Conservation (phyloP, 2,113 vertebrate genomes). For the Halichoeres trimaculatus region DNA sequence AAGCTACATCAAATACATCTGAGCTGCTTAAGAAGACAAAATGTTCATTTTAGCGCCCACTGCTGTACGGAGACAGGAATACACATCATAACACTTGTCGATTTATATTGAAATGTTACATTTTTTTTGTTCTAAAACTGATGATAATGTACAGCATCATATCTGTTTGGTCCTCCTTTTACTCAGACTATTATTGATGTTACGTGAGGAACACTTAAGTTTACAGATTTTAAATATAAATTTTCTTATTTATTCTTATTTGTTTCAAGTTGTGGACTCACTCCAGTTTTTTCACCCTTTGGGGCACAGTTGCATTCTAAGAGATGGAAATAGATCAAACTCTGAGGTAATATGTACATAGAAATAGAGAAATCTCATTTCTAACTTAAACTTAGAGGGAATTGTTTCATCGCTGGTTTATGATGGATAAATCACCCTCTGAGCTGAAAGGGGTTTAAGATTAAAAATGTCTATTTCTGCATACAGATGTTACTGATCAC, state of each 20-base stretch:
- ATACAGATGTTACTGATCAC: conserved; percentile 42
- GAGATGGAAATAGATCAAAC: conserved; percentile 10
- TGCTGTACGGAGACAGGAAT: conserved; percentile 64
- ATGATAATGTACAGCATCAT: conserved; percentile 44
- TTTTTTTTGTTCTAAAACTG: conserved; percentile 32
- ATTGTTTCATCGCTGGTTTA: conserved; percentile 24
- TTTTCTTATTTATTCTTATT: conserved; percentile 21
- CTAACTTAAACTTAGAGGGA: conserved; percentile 4
- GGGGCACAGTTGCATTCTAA: background rate
- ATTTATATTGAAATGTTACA: conserved; percentile 24
- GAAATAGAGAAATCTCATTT: conserved; percentile 27
- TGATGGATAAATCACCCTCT: conserved; percentile 25
- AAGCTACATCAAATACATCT: conserved; percentile 21
- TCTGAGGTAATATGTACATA: conserved; percentile 25
- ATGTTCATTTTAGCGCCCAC: conserved; percentile 23
- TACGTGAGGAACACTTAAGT: conserved; percentile 29
- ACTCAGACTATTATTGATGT: conserved; percentile 31
- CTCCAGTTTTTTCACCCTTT: background rate
- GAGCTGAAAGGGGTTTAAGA: conserved; percentile 28
- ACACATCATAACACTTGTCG: conserved; percentile 37
- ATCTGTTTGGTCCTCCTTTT: conserved; percentile 22
- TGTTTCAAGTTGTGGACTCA: conserved; percentile 21
- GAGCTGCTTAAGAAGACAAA: conserved; percentile 26
- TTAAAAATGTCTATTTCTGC: conserved; percentile 45
- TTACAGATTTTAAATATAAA: conserved; percentile 10